phyloP scores from a whole-genome alignment of 1,140 invertebrate genomes.

The Chymomyza costata region DNA sequence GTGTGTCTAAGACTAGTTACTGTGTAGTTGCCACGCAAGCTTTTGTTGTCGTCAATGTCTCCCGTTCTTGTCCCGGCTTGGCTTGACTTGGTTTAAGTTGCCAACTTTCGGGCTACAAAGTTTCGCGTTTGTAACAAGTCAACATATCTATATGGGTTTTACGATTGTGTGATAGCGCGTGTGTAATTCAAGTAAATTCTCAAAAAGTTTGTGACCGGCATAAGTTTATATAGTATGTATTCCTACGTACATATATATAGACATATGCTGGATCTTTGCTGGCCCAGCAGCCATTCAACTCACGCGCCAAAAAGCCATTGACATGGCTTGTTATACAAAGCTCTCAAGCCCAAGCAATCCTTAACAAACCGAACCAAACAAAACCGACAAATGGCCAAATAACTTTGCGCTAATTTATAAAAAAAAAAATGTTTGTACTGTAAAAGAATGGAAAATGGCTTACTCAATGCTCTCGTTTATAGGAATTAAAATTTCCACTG shows the following conservation, averaged over 20 bases:
- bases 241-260: not conserved
- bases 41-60: too few species aligned
- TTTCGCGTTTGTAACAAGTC: constrained; percentile 26
- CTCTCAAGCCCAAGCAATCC: constrained; percentile 26
- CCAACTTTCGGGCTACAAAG: constrained; percentile 33
- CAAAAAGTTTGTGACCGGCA: constrained; percentile 1
- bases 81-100: constrained; percentile 40
- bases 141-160: not conserved
- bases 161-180: not conserved
- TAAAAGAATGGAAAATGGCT: too few species aligned
- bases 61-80: too few species aligned
- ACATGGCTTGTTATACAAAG: constrained; percentile 26
- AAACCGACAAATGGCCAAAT: too few species aligned
- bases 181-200: constrained; percentile 26
- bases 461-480: too few species aligned
- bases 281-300: constrained; percentile 17
- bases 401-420: constrained; percentile 59
- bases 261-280: not conserved
- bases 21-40: not conserved
- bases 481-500: too few species aligned
- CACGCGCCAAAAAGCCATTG: constrained; percentile 30
- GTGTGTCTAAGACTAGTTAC: constrained; percentile 6
- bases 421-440: too few species aligned
- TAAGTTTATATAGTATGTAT: not conserved
- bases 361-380: too few species aligned